Conservation (phyloP, 2,888 invertebrate species). For the Stictocephala bisonia region DNA sequence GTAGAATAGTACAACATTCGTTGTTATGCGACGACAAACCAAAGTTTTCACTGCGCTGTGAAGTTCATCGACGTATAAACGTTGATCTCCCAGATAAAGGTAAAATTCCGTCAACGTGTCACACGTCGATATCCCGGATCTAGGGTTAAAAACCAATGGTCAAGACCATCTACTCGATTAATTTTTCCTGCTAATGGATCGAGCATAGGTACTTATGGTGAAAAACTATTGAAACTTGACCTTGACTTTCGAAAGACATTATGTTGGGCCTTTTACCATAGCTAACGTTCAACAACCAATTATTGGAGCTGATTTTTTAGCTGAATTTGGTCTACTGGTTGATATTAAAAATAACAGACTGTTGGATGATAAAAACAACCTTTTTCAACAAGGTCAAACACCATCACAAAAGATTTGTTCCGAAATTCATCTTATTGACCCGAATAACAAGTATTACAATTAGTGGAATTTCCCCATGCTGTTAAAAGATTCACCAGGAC, state of each 20-base stretch:
- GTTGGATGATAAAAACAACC: conserved; percentile 24
- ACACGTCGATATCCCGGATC: too few relatives aligned
- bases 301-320: conserved; percentile 51
- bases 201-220: conserved; percentile 47
- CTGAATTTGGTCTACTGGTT: conserved; percentile 31
- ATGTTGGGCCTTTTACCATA: conserved; percentile 48
- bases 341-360: conserved; percentile 42
- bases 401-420: not conserved
- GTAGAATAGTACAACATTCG: too few relatives aligned
- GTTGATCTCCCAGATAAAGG: too few relatives aligned
- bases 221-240: conserved; percentile 36
- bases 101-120: too few relatives aligned
- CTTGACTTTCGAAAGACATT: conserved; percentile 46
- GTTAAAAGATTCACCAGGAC: not conserved
- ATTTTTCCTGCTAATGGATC: conserved; percentile 49
- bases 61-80: too few relatives aligned
- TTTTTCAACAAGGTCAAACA: not conserved
- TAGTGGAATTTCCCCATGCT: conserved; percentile 28
- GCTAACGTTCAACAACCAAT: conserved; percentile 48
- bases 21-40: too few relatives aligned
- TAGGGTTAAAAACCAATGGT: not conserved
- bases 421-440: not conserved
- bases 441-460: not conserved
- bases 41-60: too few relatives aligned
- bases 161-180: not conserved